Evolutionary conservation across 2,113 vertebrate genomes (phyloP), one percentile per base, ranked within the genome.

Genomic region (Collichthys lucidus): DNA sequence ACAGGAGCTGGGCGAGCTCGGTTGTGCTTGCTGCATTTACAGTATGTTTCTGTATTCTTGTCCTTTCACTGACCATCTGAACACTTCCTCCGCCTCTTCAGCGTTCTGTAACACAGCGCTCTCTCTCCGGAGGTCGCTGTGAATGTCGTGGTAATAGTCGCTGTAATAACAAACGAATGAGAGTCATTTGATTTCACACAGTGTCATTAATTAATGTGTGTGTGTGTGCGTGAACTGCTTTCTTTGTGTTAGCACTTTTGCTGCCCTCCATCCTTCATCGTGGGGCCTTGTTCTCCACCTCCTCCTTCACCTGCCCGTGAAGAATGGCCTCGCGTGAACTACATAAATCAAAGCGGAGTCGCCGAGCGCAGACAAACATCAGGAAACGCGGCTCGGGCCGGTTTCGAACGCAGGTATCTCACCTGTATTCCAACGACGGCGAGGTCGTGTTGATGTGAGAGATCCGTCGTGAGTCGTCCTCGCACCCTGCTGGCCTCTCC

Each of bases 271-370:
- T 84, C 69, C 71, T 14, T 89, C 66, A 64, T 74, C 65, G 4
- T 8, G 12, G n/a, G 46, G 24, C 17, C 46, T 20, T 16, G 12
- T 53, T 19, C 53, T 50, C 77, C 73, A 24, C 60, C 65, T 60
- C 77, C 77, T 17, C 50, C 80, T 66, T 4, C 68, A 56, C 35
- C 74, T 56, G 31, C 72, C 11, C 3, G 63, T 84, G 87, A 86
- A 53, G 49, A 82, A 86, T 81, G 55, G 78, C 77, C 73, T 63
- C 66, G 35, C 15, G 26, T 46, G 29, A 70, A 17, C 42, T 7
- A 26, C 84, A 89, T 89, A 84, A 86, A 86, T 89, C 84, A 86
- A 60, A 40, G 40, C 31, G 22, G 2, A 3, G 26, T 49, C 42
- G 69, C 15, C 35, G 55, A 19, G 31, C 31, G 31, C 31, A 44